Base-by-base conservation (phyloP, 1,140 invertebrate genomes). In the Mylabris phalerata region DNA sequence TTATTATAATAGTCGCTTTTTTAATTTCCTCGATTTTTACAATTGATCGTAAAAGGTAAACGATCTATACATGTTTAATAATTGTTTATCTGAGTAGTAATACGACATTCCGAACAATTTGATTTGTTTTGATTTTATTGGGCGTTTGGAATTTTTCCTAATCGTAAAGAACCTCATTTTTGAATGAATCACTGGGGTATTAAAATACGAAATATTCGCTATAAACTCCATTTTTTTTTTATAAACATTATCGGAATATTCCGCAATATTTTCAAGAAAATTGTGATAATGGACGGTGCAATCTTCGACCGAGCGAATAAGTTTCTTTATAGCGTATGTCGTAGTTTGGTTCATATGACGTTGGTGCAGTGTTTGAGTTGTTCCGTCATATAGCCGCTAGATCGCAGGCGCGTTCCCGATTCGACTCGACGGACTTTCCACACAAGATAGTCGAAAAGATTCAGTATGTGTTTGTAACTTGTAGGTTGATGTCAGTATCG, bases 331-430 rank as follows among this genome's bases (percentile, higher is more conserved):
- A 1, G 50, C 59, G 59, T 60, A 55, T 10, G 51, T 49, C 59
- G 41, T 47, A 32, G 59, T 9, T 56, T 19, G 4, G 2, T 10
- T 27, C 51, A 46, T 43, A 48, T 26, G 10, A 6, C 10, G 39
- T 45, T 43, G 32, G 43, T 55, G 19, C 43, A 45, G 40, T 55
- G 44, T 55, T 45, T 9, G 9, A 42, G 32, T 32, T 32, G 32
- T 32, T 32, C 32, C 32, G 32, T 32, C 51, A 45, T 38, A 45
- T 50, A 45, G 64, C 65, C 72, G 71, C 66, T 71, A 72, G 71
- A 72, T 71, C 69, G 72, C 72, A 70, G 68, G 71, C 71, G 71
- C 72, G 63, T 73, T 67, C 67, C 56, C 62, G 65, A 68, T 68
- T 63, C 51, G 41, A 65, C 62, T 67, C 67, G 71, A 61, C 62